Conservation (phyloP, 2,888 invertebrate genomes). For the Xestia rhomboidea region DNA sequence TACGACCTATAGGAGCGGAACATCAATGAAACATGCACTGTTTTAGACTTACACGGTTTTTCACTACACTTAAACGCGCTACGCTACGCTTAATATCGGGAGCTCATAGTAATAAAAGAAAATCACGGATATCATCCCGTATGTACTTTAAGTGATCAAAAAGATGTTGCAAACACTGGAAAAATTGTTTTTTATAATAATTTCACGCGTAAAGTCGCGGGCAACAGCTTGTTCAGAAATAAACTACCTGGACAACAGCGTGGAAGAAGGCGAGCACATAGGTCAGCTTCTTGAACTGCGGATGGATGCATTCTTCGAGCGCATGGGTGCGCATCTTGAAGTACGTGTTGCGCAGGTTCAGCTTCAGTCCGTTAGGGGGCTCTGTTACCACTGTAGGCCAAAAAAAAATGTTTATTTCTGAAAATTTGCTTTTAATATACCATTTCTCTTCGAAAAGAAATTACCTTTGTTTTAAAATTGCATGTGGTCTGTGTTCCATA, state of each 20-base stretch:
- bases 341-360: conserved; percentile 97
- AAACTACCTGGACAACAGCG: conserved; percentile 95
- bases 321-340: conserved; percentile 95
- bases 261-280: conserved; percentile 98
- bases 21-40: too few species aligned
- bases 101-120: too few species aligned
- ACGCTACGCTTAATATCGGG: too few species aligned
- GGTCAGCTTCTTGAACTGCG: conserved; percentile 94
- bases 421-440: neutral
- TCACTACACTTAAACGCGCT: too few species aligned
- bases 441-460: neutral
- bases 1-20: too few species aligned
- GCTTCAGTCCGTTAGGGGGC: conserved; percentile 96
- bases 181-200: too few species aligned
- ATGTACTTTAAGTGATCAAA: too few species aligned
- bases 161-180: too few species aligned
- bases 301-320: conserved; percentile 94
- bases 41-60: too few species aligned
- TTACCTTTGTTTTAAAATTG: neutral
- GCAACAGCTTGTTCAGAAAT: too few species aligned
- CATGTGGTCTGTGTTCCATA: neutral
- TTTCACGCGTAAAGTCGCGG: too few species aligned
- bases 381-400: conserved; percentile 95
- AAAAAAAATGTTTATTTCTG: neutral
- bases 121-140: too few species aligned